Conservation (phyloP, 2,888 invertebrate species). For the Zeuzera pyrina region DNA sequence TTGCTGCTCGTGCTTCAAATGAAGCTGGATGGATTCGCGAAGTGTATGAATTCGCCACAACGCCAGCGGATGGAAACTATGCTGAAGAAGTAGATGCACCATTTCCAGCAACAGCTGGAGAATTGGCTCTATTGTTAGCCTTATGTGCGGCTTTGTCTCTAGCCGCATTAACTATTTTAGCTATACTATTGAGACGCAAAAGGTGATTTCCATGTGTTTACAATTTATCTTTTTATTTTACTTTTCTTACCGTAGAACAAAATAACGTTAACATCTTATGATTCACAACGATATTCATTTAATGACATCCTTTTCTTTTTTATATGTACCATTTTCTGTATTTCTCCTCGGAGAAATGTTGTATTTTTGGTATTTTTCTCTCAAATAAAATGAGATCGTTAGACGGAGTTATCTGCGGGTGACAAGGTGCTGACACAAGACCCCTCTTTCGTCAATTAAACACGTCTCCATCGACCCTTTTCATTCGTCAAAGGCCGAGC, state of each 20-base stretch:
- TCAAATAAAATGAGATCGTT: constrained; percentile 29
- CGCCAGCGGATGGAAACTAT: constrained; percentile 66
- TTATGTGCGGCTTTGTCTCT: constrained; percentile 72
- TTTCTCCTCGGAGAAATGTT: no score
- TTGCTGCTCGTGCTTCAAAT: constrained; percentile 74
- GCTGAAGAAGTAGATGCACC: constrained; percentile 62
- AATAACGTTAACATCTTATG: no score
- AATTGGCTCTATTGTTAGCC: constrained; percentile 57
- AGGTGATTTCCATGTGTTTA: constrained; percentile 35
- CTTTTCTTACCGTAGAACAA: no score
- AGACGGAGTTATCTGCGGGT: constrained; percentile 31
- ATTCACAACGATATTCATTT: no score
- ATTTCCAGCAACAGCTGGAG: constrained; percentile 61
- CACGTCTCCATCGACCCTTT: no score
- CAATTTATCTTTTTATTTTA: no score
- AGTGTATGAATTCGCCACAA: constrained; percentile 74
- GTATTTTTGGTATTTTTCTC: no score
- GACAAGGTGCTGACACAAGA: constrained; percentile 50
- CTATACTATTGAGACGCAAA: constrained; percentile 70
- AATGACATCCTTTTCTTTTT: no score
- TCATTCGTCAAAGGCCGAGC: no score
- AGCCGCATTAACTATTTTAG: constrained; percentile 70
- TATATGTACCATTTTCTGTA: no score
- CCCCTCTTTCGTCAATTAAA: constrained; percentile 27
- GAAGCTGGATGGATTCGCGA: constrained; percentile 76